Evolutionary conservation across 2,797 vertebrate species (phyloP).

Genomic region (Steatocranus sp.): DNA sequence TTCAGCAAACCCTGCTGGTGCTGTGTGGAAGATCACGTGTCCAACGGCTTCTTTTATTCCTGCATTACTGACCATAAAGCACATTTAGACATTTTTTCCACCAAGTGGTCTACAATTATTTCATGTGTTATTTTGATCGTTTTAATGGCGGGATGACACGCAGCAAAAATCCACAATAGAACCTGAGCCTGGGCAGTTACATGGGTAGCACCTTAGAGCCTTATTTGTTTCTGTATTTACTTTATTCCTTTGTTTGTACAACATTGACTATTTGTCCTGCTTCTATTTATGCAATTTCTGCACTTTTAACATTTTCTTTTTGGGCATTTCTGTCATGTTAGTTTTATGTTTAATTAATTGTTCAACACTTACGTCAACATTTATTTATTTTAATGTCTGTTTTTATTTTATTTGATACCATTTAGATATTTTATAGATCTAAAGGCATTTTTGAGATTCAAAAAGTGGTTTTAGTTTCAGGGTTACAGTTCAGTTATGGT

Average conservation of each 20-base stretch:
- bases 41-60: not conserved
- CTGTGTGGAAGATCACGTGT: not conserved
- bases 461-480: not conserved
- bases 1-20: not conserved
- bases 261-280: not conserved
- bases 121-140: not conserved
- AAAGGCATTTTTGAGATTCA: not conserved
- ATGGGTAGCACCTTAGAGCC: not conserved
- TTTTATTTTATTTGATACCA: not conserved
- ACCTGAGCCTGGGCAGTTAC: not conserved
- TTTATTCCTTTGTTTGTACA: rapidly evolving
- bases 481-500: not conserved
- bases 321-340: not conserved
- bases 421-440: not conserved
- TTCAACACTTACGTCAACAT: not conserved
- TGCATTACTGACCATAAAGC: not conserved
- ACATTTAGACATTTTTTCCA: not conserved
- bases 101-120: not conserved
- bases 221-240: not conserved
- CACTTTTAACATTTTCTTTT: not conserved
- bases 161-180: not conserved
- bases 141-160: not conserved
- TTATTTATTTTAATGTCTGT: not conserved
- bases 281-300: not conserved
- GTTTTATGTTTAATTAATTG: not conserved